phyloP scores from a whole-genome alignment of 1,140 invertebrate species.

The Drosophila leontia region DNA sequence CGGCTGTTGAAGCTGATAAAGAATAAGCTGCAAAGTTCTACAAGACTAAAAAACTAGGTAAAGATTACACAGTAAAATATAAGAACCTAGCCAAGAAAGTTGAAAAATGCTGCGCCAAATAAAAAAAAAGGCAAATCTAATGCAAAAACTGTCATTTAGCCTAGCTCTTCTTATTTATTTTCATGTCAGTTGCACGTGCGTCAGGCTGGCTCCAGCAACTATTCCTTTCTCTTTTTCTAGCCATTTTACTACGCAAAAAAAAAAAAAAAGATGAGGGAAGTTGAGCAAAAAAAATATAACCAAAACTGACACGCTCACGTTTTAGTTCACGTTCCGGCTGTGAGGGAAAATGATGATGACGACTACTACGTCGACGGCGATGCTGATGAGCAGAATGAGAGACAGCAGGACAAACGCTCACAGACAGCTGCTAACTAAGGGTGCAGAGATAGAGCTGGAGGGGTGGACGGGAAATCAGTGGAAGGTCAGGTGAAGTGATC shows the following conservation, averaged over 20 bases:
- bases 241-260: slow-evolving; percentile 3
- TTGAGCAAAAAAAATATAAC: slow-evolving; percentile 3
- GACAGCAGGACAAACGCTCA: slow-evolving; percentile 34
- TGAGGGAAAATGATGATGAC: slow-evolving; percentile 39
- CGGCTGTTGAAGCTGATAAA: background rate
- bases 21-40: background rate
- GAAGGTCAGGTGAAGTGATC: slow-evolving; percentile 49
- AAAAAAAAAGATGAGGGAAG: background rate
- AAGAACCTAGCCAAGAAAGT: background rate
- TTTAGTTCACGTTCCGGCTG: slow-evolving; percentile 53
- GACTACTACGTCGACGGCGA: slow-evolving; percentile 23
- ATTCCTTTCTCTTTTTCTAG: slow-evolving; percentile 18
- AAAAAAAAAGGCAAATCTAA: slow-evolving; percentile 64
- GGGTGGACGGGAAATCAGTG: background rate
- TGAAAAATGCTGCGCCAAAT: slow-evolving; percentile 8
- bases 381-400: slow-evolving; percentile 40
- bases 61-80: background rate
- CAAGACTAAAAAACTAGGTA: background rate
- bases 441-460: background rate
- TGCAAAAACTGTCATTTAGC: slow-evolving; percentile 81
- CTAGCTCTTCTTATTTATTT: slow-evolving; percentile 73
- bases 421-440: slow-evolving; percentile 41
- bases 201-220: slow-evolving; percentile 24
- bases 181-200: slow-evolving; percentile 78
- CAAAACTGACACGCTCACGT: slow-evolving; percentile 69